Evolutionary conservation across 2,888 invertebrate species (phyloP), one percentile per base, ranked within the genome.

Genomic region (Parochlus steinenii): DNA sequence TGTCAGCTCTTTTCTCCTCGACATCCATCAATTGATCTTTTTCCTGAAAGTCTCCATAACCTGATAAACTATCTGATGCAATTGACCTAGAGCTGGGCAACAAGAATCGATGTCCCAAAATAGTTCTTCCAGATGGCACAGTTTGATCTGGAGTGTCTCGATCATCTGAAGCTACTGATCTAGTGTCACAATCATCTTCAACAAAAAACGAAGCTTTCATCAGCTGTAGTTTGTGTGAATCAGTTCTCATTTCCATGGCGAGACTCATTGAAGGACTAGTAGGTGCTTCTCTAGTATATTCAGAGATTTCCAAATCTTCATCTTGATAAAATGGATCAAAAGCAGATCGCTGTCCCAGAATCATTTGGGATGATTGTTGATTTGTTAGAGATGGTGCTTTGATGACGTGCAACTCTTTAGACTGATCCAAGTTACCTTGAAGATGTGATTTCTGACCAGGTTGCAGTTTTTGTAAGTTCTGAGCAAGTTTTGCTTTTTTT

Each of bases 171-270:
- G 16, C 40, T 48, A 54, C 48, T 27, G 52, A 51, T 40, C 50
- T 50, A 6, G 49, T 46, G 22, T 56, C 55, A 28, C 46, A 43
- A 27, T 48, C 53, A 30, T 56, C 53, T 1, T 51, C 54, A 8
- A 48, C 41, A 33, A 59, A 85, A 33, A 85, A 67, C 0, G 78
- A 81, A 0, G 81, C 81, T 53, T 85, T 85, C 83, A 85, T 85
- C 1, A 82, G 58, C 47, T 85, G 83, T 19, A 83, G 64, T 46
- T 71, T 71, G 44, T 77, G 74, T 11, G 74, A 65, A 43, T 71
- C 69, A 0, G 71, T 61, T 23, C 72, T 66, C 33, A 69, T 62
- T n/a, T 74, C 55, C 0, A 67, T 61, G 0, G 75, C 75, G 41
- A 75, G 48, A 29, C 67, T 64, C 3, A 69, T 62, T 0, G 74